Base-by-base conservation (phyloP, 2,888 invertebrate species). In the Chelonus formosanus region DNA sequence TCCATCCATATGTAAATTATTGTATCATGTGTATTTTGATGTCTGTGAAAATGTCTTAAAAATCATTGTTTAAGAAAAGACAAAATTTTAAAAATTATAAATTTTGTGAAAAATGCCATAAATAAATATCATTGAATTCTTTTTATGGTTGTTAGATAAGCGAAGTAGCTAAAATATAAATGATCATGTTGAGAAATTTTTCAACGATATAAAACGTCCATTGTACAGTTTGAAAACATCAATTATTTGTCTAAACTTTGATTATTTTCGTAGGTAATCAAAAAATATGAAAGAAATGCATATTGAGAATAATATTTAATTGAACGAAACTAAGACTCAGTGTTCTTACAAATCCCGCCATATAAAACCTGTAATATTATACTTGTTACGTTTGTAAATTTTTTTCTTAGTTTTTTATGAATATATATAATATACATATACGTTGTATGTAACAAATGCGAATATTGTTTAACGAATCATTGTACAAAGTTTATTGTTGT, bases 401-500 rank as follows among this genome's bases (percentile, higher is more conserved):
- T 75, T 77, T 73, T 74, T 71, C 76, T 76, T 74, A 36, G 63
- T 64, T 68, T 67, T 68, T 57, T 58, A 61, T 65, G 55, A 63
- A 66, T 60, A 63, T 65, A 50, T 63, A 64, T 68, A 69, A 57
- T 63, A 59, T 57, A 64, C 62, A 66, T 48, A 60, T 67, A 67
- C 52, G 35, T 54, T 40, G 54, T 45, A 40, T 62, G 35, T 50
- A 63, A n/a, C 53, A 60, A 60, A 62, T 40, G 35, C 48, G 44
- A 53, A 32, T 34, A 68, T 54, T 56, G 56, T 67, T 64, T 69
- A 63, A 66, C 35, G 50, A 61, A 20, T 20, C 2, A 20, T 76
- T 80, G 80, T 81, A 81, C 80, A 81, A 81, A 81, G 77, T 78
- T 76, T 74, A 79, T 76, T 77, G 76, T 80, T 79, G 69, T 56